These are phyloP conservation scores for Aspidiotus destructor DNA, from an alignment of 2,888 invertebrate species.

Conservation along the genomic window DNA sequence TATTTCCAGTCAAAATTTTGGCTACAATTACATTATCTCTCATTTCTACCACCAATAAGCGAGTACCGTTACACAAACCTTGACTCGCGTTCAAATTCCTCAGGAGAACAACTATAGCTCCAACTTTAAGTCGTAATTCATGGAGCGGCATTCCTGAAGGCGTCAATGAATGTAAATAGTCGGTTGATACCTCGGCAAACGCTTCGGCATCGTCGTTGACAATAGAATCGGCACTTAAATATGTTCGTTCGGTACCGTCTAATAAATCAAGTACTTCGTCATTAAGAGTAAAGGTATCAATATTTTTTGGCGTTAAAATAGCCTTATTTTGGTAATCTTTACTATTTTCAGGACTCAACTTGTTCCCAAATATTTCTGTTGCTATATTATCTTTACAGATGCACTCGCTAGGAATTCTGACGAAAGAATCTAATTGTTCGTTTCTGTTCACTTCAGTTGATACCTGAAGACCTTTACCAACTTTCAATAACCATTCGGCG, in stretches of 20 bases:
- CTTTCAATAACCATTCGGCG: background rate
- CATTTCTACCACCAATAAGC: background rate
- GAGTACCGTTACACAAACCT: background rate
- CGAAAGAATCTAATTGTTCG: background rate
- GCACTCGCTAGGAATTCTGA: background rate
- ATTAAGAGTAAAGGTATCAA: background rate
- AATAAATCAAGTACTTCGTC: background rate
- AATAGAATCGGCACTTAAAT: background rate
- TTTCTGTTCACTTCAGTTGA: background rate
- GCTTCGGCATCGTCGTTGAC: background rate
- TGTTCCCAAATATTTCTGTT: background rate
- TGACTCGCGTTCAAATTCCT: background rate
- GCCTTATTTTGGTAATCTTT: slow-evolving; percentile 5
- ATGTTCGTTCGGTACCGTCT: background rate
- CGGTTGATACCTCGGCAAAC: background rate
- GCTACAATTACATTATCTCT: background rate
- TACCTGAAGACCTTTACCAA: background rate
- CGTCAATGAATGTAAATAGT: background rate
- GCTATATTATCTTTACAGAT: background rate
- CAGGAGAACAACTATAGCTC: background rate
- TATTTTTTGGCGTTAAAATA: background rate
- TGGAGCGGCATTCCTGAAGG: slow-evolving; percentile 3
- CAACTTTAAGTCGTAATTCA: background rate
- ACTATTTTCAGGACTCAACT: background rate
- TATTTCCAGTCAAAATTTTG: background rate